A percentile compares a stretch with the other conserved stretches of the same genome.
phyloP scores from a whole-genome alignment of 2,113 vertebrate genomes.

The Passer domesticus region DNA sequence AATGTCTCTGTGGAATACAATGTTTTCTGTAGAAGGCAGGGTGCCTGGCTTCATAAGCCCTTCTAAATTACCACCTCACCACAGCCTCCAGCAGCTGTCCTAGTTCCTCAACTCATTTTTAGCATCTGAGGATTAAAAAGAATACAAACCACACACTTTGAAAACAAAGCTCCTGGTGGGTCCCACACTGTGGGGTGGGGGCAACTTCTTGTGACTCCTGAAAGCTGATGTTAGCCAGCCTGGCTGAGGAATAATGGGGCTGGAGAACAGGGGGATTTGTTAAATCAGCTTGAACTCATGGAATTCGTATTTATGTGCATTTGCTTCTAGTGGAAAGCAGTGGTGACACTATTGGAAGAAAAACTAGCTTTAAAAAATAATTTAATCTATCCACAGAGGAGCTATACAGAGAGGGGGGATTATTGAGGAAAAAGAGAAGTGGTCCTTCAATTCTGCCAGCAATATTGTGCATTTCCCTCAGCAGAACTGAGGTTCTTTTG shows the following conservation, averaged over 20 bases:
- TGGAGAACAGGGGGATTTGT: neutral
- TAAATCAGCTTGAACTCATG: neutral
- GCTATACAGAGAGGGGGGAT: neutral
- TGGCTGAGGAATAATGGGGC: neutral
- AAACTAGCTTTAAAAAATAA: neutral
- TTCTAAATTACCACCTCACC: neutral
- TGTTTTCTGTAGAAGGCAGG: neutral
- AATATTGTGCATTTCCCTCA: neutral
- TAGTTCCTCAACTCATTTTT: neutral
- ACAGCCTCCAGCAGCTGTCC: conserved; percentile 34
- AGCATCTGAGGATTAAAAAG: neutral
- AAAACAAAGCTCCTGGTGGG: neutral
- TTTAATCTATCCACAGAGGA: neutral
- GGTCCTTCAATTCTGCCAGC: neutral
- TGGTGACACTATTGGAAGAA: neutral
- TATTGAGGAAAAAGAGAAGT: neutral
- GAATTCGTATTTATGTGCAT: neutral
- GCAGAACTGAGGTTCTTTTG: neutral
- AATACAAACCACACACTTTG: neutral
- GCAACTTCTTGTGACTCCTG: neutral
- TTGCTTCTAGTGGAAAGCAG: neutral
- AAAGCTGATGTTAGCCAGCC: neutral
- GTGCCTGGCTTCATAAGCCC: neutral
- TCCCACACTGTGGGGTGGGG: neutral
- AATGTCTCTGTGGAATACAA: neutral